These are phyloP conservation scores for Ciconia boyciana DNA, from an alignment of 2,113 vertebrate genomes.

Conservation along the genomic window DNA sequence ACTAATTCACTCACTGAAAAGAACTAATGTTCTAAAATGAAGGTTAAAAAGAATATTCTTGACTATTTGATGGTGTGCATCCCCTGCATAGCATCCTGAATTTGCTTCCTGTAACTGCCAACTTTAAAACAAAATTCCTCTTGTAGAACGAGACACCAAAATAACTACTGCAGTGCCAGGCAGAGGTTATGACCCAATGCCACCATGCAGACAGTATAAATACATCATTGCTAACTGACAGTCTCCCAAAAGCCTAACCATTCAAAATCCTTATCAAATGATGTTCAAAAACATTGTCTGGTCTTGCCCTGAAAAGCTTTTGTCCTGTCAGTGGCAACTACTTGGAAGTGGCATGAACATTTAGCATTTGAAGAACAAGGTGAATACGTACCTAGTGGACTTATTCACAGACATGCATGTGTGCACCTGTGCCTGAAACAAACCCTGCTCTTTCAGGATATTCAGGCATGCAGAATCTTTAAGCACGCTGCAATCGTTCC, in stretches of 20 bases:
- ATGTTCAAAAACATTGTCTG: background rate
- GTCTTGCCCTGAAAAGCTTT: background rate
- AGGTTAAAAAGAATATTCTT: background rate
- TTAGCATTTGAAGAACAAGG: background rate
- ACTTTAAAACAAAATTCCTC: background rate
- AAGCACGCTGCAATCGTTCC: background rate
- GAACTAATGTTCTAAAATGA: background rate
- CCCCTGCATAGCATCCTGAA: background rate
- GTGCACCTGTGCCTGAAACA: background rate
- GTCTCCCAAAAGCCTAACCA: background rate
- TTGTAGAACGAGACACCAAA: background rate
- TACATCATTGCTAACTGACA: background rate
- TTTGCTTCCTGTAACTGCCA: background rate
- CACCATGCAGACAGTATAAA: background rate
- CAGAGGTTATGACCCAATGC: background rate
- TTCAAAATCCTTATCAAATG: background rate
- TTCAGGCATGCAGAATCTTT: background rate
- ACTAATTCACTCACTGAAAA: background rate
- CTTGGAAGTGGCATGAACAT: background rate
- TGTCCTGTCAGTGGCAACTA: background rate
- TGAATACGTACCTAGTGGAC: background rate
- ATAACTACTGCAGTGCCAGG: background rate
- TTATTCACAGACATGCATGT: background rate
- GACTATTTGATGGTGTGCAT: background rate
- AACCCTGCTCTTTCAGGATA: background rate